A percentile compares a stretch with the other conserved stretches of the same genome.
phyloP scores from a whole-genome alignment of 2,888 invertebrate genomes.

The Eupithecia abbreviata region DNA sequence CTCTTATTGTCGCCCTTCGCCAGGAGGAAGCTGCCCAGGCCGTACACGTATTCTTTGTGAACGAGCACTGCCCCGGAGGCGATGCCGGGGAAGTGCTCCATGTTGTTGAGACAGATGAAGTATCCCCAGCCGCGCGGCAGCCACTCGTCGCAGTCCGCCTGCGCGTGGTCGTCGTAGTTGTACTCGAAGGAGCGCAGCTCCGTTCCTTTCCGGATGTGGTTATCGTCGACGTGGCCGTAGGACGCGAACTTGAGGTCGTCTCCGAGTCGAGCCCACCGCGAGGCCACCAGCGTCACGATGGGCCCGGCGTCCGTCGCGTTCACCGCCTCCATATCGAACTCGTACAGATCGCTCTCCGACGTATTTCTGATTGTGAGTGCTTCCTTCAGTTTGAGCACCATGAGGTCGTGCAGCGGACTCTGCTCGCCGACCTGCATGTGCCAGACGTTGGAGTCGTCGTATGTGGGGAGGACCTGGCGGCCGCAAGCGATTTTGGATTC shows the following conservation, averaged over 20 bases:
- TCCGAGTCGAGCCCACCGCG: background rate
- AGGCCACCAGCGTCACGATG: slow-evolving; percentile 5
- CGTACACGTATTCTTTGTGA: slow-evolving; percentile 12
- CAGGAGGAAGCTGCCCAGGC: slow-evolving; percentile 28
- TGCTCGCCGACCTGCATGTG: slow-evolving; percentile 3
- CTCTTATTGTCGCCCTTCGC: slow-evolving; percentile 19
- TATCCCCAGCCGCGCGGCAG: slow-evolving; percentile 36
- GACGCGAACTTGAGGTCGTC: slow-evolving; percentile 23
- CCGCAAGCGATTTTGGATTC: slow-evolving; percentile 14
- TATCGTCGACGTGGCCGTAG: slow-evolving; percentile 9
- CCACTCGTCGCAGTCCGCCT: slow-evolving; percentile 27
- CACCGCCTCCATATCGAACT: background rate
- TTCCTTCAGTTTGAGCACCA: slow-evolving; percentile 17
- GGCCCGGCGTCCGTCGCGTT: slow-evolving; percentile 5
- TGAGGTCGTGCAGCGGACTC: slow-evolving; percentile 32
- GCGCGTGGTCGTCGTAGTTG: slow-evolving; percentile 19
- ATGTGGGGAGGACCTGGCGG: slow-evolving; percentile 21
- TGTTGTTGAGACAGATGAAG: slow-evolving; percentile 29
- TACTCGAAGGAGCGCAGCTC: slow-evolving; percentile 15
- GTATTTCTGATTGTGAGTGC: background rate
- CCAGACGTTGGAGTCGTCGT: background rate
- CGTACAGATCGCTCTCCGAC: background rate
- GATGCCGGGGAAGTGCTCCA: slow-evolving; percentile 17
- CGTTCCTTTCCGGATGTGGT: slow-evolving; percentile 14
- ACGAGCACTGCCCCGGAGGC: slow-evolving; percentile 32